Evolutionary conservation across 2,113 vertebrate genomes (phyloP), one percentile per base, ranked within the genome.

Genomic region (Rhea pennata): DNA sequence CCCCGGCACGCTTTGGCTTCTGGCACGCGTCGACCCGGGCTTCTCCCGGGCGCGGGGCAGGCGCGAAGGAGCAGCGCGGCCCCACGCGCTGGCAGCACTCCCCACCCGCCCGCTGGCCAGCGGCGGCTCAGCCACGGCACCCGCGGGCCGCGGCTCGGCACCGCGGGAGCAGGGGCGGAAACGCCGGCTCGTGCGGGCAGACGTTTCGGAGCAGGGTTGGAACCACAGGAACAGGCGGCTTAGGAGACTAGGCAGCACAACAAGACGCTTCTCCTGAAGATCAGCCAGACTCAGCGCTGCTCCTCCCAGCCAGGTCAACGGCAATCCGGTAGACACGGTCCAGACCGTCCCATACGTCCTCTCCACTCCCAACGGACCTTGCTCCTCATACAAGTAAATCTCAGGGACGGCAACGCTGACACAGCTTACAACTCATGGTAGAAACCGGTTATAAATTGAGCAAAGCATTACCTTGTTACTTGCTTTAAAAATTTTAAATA

Each of bases 331-430:
- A 14, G 50, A 22, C 26, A 12, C 6, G 39, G 14, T 24, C 9
- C 69, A 17, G 20, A 7, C 56, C 23, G 53, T 23, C 42, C 23
- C 40, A 0, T 0, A 4, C 4, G 8, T 11, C 61, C 53, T 36
- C 65, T 73, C 40, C 74, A 9, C 15, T 48, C 67, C 40, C 76
- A 56, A 65, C 19, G 44, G 1, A 15, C 12, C 33, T 27, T 5
- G 5, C 24, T n/a, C 44, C 36, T 15, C 50, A 16, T 14, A 24
- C 20, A 23, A n/a, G 19, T 2, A 48, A 29, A 21, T 3, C 13
- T 0, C 48, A 42, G 77, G 20, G 33, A 33, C 26, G 67, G 58
- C 42, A 29, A 9, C 0, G 0, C 24, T 42, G 36, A 20, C 48
- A 31, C 26, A 33, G 59, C 59, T 59, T 17, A 29, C 9, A 44